Evolutionary conservation across 2,113 vertebrate genomes (phyloP), one percentile per base, ranked within the genome.

Genomic region (Pyxicephalus adspersus): DNA sequence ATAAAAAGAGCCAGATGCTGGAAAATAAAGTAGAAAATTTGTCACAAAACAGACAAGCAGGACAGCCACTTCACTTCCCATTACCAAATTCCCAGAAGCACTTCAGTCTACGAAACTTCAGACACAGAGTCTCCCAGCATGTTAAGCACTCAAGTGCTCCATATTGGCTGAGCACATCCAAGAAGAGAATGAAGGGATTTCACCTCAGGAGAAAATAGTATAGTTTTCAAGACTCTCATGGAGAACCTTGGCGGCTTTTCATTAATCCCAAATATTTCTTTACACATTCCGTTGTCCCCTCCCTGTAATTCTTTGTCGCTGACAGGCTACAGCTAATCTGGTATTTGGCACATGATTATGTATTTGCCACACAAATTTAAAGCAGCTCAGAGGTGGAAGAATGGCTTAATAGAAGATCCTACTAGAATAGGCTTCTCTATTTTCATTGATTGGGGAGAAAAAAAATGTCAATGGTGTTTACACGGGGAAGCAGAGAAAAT

Each of bases 401-500:
- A 78, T 15, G 80, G 83, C 9, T 84, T 83, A 0, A 0, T 31
- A 85, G 86, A 76, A 85, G 74, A 72, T 76, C 38, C 28, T 67
- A 18, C 29, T 20, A 83, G 77, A 85, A 83, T 45, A 64, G 80
- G 5, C 22, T 17, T 58, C 2, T 71, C 72, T 68, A 13, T 60
- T 81, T 86, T 18, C 71, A 72, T 81, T 87, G 81, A 45, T 11
- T 45, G 38, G 5, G 11, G 38, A 84, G 80, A 74, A 76, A 31
- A 85, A 88, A 89, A 87, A 87, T 86, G 85, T 84, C 83, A 81
- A 63, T 60, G 80, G 72, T 88, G 85, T 90, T 90, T 91, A 84
- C 83, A 52, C 80, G 83, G 83, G 83, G 64, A 60, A 72, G 65
- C 4, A 0, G 65, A 83, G 70, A 31, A 52, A 87, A 83, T 80